phyloP scores from a whole-genome alignment of 2,113 vertebrate species.

The Axis porcinus region DNA sequence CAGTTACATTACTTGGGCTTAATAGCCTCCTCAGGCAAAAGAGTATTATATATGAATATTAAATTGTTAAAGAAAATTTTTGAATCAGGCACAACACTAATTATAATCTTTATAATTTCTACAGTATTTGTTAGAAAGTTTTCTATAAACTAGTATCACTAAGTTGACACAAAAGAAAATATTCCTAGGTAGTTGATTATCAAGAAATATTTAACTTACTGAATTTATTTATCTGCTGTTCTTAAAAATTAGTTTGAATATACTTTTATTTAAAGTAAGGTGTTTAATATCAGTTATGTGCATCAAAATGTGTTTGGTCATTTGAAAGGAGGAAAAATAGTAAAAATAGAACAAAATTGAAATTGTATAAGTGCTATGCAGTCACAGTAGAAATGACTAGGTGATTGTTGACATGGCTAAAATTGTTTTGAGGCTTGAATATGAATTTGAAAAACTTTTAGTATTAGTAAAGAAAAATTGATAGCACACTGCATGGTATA shows the following conservation, averaged over 20 bases:
- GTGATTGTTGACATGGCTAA: neutral
- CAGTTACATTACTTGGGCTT: slow-evolving; percentile 41
- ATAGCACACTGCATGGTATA: neutral
- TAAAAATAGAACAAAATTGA: neutral
- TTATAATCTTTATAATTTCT: slow-evolving; percentile 18
- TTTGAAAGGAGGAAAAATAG: neutral
- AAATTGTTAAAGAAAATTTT: slow-evolving; percentile 52
- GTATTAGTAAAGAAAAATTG: neutral
- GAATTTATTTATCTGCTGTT: neutral
- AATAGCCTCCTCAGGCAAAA: slow-evolving; percentile 44
- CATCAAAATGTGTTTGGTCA: neutral
- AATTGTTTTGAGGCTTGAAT: neutral
- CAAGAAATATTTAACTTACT: neutral
- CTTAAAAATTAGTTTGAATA: neutral
- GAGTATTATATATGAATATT: slow-evolving; percentile 45
- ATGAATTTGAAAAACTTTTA: neutral
- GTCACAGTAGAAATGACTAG: neutral
- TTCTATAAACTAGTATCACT: neutral
- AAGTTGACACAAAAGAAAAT: neutral
- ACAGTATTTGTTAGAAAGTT: neutral
- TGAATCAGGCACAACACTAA: slow-evolving; percentile 41
- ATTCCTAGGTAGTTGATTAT: neutral
- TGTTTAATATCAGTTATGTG: neutral
- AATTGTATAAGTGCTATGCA: neutral
- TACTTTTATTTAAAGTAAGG: neutral